Evolutionary conservation across 2,888 invertebrate genomes (phyloP).

Genomic region (Neoaliturus tenellus): DNA sequence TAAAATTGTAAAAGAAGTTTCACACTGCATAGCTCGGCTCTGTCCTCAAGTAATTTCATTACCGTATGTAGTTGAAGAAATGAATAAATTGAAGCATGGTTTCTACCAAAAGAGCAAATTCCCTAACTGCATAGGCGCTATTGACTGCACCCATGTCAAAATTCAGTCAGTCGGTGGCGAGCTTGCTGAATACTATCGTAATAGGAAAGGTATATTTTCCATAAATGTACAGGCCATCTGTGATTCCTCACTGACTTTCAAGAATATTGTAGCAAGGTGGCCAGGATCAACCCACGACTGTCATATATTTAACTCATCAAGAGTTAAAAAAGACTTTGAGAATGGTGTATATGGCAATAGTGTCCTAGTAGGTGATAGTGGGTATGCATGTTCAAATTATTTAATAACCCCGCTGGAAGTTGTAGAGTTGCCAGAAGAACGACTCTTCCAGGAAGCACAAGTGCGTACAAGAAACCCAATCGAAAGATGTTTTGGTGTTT

Average conservation of each 20-base stretch:
- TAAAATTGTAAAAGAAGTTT: neutral
- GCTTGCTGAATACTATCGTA: conserved; percentile 66
- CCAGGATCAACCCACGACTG: conserved; percentile 56
- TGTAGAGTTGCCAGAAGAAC: conserved; percentile 2
- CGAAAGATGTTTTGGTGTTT: conserved; percentile 58
- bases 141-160: conserved; percentile 68
- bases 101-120: conserved; percentile 42
- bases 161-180: conserved; percentile 67
- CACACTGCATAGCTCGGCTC: conserved; percentile 1
- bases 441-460: conserved; percentile 53
- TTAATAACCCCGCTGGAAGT: conserved; percentile 67
- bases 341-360: conserved; percentile 36
- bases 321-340: conserved; percentile 52
- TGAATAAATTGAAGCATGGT: conserved; percentile 21
- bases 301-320: conserved; percentile 51
- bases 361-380: conserved; percentile 19
- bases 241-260: conserved; percentile 53
- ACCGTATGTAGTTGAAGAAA: conserved; percentile 18
- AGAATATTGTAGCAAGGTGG: conserved; percentile 56
- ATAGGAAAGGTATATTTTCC: conserved; percentile 67
- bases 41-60: conserved; percentile 14
- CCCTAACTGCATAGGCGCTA: conserved; percentile 43
- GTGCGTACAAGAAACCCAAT: conserved; percentile 53
- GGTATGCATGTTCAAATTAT: conserved; percentile 55
- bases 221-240: conserved; percentile 67